Evolutionary conservation across 53 echinoderm and acorn worm species (phyloP), one percentile per base, ranked within the genome.

Genomic region (Crossaster papposus): DNA sequence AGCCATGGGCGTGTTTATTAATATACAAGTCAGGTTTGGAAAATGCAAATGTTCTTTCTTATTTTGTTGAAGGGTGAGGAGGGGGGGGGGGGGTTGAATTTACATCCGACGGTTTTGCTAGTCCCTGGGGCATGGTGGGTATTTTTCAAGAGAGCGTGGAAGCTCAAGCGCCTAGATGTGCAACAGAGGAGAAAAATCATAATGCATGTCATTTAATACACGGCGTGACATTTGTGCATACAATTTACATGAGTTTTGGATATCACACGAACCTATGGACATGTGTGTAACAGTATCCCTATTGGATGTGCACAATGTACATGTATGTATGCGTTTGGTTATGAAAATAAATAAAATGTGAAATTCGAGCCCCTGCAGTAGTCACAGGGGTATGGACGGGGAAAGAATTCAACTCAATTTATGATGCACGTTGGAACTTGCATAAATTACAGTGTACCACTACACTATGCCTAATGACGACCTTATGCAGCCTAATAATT

Each of bases 1-100:
- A 4, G 68, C 68, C 24, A 28, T 68, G 24, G 23, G 62, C 17
- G 23, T 62, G 44, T 62, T 62, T 36, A 34, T 76, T 36, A 76
- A 76, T 76, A 76, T 17, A 33, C 51, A 78, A 78, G 78, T 78
- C 78, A 38, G 50, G 78, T 7, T 78, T 51, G 15, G 6, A 15
- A 24, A 36, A 78, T 78, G 78, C 78, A 78, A 50, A 50, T 78
- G 58, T 23, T 9, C 23, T 78, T 22, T 51, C 2, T 78, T 38
- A 4, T 44, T 44, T 44, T 44, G 5, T 44, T 44, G 0, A 7
- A 1, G 44, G 9, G n/a, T n/a, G n/a, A n/a, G n/a, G n/a, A n/a
- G n/a, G n/a, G n/a, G n/a, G n/a, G n/a, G n/a, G n/a, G n/a, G n/a
- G n/a, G n/a, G n/a, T n/a, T n/a, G n/a, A 44, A 20, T 36, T 29